These are phyloP conservation scores for Ephialtes manifestator DNA, from an alignment of 2,888 invertebrate genomes.

Conservation along the genomic window DNA sequence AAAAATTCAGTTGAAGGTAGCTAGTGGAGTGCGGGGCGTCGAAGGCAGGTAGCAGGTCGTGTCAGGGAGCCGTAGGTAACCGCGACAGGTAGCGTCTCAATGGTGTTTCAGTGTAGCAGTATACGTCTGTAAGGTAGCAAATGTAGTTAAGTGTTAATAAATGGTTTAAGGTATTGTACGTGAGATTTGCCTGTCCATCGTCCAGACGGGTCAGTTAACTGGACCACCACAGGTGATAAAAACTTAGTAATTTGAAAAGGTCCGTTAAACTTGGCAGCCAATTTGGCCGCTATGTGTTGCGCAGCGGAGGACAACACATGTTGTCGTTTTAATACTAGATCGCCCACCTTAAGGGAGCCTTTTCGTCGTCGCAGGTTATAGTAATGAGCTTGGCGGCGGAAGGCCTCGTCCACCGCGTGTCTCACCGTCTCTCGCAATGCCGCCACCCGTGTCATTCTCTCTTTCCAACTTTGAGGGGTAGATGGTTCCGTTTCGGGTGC, in stretches of 20 bases:
- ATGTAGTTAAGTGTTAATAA: neutral
- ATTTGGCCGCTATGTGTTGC: too few species aligned
- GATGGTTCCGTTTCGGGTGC: neutral
- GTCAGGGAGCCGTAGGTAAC: too few species aligned
- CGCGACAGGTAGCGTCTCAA: neutral
- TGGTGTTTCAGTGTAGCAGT: too few species aligned
- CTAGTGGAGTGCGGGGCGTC: too few species aligned
- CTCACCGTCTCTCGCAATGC: neutral
- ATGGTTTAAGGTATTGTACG: neutral
- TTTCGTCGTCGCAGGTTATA: too few species aligned
- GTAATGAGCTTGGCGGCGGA: constrained; percentile 2
- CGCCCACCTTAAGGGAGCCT: too few species aligned
- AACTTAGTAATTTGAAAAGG: constrained; percentile 3
- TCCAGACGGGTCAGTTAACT: neutral
- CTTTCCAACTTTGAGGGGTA: constrained; percentile 1
- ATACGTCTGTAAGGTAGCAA: neutral
- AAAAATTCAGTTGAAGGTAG: too few species aligned
- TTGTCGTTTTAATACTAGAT: too few species aligned
- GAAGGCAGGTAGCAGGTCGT: too few species aligned
- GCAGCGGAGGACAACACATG: too few species aligned
- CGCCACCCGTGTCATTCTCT: neutral
- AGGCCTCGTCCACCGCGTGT: constrained; percentile 1
- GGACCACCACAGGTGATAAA: neutral
- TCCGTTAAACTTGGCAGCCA: neutral
- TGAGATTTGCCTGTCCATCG: neutral